Conservation (phyloP, 2,113 vertebrate genomes). For the Cyphomyrus plagiostoma region DNA sequence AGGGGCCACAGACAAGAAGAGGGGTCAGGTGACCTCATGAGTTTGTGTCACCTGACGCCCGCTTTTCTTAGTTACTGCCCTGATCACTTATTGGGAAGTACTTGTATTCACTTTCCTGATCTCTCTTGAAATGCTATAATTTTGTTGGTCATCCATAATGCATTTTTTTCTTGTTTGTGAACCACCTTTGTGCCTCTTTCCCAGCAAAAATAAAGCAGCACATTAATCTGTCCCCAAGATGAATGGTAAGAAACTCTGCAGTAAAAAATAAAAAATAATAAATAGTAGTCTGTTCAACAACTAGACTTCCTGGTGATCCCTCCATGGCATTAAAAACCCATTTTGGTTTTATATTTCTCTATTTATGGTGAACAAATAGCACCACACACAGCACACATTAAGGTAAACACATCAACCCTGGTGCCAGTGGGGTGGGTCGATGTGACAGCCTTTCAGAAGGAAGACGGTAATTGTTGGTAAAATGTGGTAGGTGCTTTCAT, state of each 20-base stretch:
- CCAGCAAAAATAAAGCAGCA: not conserved
- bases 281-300: not conserved
- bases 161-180: not conserved
- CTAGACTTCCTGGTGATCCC: not conserved
- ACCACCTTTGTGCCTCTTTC: not conserved
- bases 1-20: not conserved
- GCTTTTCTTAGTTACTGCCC: not conserved
- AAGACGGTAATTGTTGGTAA: conserved; percentile 50
- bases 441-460: not conserved
- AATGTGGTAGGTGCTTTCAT: conserved; percentile 47
- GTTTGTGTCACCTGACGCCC: not conserved
- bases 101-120: not conserved
- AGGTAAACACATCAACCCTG: not conserved
- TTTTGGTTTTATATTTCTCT: not conserved
- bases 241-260: not conserved
- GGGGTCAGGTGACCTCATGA: not conserved
- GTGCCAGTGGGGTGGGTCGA: not conserved
- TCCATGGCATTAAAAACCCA: not conserved
- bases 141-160: not conserved
- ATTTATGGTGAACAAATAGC: not conserved
- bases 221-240: not conserved
- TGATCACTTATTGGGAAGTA: not conserved
- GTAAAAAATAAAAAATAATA: not conserved
- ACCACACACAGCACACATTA: not conserved
- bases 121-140: not conserved